Base-by-base conservation (phyloP, 2,888 invertebrate genomes). In the Flexamia atlantica region DNA sequence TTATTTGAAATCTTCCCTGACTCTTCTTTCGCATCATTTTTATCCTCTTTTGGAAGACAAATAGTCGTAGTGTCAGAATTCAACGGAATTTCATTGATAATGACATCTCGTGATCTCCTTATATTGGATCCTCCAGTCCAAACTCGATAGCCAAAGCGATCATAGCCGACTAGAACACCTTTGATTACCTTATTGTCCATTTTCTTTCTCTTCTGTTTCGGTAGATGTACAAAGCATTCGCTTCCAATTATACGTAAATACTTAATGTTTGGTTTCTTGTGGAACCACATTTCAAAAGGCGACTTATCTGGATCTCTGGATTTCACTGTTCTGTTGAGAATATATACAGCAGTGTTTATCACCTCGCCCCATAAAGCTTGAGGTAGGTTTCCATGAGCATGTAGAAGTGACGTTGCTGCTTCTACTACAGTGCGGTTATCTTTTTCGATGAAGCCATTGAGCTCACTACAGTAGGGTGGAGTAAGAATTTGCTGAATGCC, bases 271-370 rank as follows among this genome's bases (percentile, higher is more conserved):
- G 50, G 23, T 28, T 32, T 72, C 23, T 36, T 72, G 30, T 72
- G 50, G 46, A 50, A 46, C 72, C 82, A 82, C 32, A 72, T 25
- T 53, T 82, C 46, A 82, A 30, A 82, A 20, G 53, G 82, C 50
- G 82, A 46, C 68, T 70, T 70, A 10, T 70, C 32, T 17, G 68
- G 46, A 40, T 70, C 50, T 32, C 46, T 50, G 7, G 46, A 46
- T 10, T 53, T 46, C 2, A 28, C 20, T 17, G 32, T 72, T 46
- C 50, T 82, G 23, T 82, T 82, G 30, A 82, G 30, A 72, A 72
- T n/a, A 50, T 50, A 82, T 17, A 72, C 82, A 28, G 82, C 72
- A 46, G 72, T 30, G 40, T 53, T 72, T 0, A 25, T 70, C 46
- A 70, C 50, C 40, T 82, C 82, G 28, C 32, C 72, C 82, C 82